Base-by-base conservation (phyloP, 2,888 invertebrate genomes). In the Drosophila sordidula region DNA sequence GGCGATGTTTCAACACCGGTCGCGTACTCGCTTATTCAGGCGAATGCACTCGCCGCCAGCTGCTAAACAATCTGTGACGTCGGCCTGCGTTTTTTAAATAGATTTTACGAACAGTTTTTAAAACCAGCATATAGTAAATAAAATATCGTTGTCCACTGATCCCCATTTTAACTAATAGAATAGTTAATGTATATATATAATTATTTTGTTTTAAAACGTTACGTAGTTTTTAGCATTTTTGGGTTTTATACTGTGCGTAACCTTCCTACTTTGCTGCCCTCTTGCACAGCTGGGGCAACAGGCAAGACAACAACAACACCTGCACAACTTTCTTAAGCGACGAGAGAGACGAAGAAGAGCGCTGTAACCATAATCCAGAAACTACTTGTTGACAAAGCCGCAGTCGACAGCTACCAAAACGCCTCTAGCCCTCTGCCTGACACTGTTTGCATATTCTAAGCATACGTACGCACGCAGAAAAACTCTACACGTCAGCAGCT, bases 321-420 rank as follows among this genome's bases (percentile, higher is more conserved):
- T 55, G 56, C 57, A 58, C 26, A 29, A 58, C 64, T 73, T 61
- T 74, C 74, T 73, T 61, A 5, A 41, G 26, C 51, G 18, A 51
- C 56, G 49, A 74, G 55, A 56, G 41, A 34, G 68, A 29, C 56
- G 34, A 52, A 42, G 32, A 41, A 34, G 47, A 50, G 44, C 62
- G 25, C 42, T 56, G 45, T 45, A 46, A 47, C 50, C 39, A 65
- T 64, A 59, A 63, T 52, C 22, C 62, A 74, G 54, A 66, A 75
- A 75, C 75, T 64, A 75, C 75, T 75, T 75, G 75, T 75, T 75
- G 75, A 75, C 75, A 73, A 59, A 42, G 42, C 70, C 44, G 34
- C 12, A 29, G 41, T 14, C 42, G 29, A 39, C 51, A 45, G 49
- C 56, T 51, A 59, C 42, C 36, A 41, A 12, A 54, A 44, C 58